Base-by-base conservation (phyloP, 2,888 invertebrate species). In the Brenthis ino region DNA sequence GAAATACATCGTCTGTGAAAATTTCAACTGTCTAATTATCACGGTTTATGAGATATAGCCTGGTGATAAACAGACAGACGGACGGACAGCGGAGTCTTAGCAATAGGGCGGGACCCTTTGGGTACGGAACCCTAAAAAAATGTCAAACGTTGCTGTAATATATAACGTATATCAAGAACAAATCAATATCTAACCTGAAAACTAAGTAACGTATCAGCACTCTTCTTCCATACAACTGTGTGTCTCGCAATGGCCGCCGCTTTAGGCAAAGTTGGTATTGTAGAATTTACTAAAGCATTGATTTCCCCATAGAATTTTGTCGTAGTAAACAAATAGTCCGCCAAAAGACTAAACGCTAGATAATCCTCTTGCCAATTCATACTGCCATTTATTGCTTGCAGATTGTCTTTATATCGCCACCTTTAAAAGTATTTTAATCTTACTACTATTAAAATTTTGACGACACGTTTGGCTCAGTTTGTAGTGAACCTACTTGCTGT, bases 341-440 rank as follows among this genome's bases (percentile, higher is more conserved):
- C 91, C 0, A 93, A 79, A 0, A 93, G 77, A n/a, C 81, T 83
- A 79, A 93, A 93, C 0, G 91, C 85, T 0, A 93, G 77, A 74
- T 89, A 88, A 74, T 93, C 92, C 69, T 91, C 85, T 68, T 93
- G 91, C 93, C 93, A 93, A 78, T 91, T 91, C 93, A 93, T 93
- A 71, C 93, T 93, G 68, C 93, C 93, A 82, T 93, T 93, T 1
- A 93, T 58, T 0, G 91, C 87, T 84, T 93, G 93, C 0, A 93
- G 81, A 74, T 93, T 93, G 79, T 93, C 93, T 71, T 90, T 87
- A 83, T 93, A 93, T 14, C 91, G 91, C 93, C 93, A 93, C 87
- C 93, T 93, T 68, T 56, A 20, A 58, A 33, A 55, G 54, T 20
- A 69, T 47, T 37, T 8, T n/a, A 13, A 0, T 33, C 6, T 28